Percentiles rank a stretch among this genome's conserved stretches.
Evolutionary conservation across 1,140 invertebrate genomes (phyloP).

Genomic region (Odontomachus brunneus): DNA sequence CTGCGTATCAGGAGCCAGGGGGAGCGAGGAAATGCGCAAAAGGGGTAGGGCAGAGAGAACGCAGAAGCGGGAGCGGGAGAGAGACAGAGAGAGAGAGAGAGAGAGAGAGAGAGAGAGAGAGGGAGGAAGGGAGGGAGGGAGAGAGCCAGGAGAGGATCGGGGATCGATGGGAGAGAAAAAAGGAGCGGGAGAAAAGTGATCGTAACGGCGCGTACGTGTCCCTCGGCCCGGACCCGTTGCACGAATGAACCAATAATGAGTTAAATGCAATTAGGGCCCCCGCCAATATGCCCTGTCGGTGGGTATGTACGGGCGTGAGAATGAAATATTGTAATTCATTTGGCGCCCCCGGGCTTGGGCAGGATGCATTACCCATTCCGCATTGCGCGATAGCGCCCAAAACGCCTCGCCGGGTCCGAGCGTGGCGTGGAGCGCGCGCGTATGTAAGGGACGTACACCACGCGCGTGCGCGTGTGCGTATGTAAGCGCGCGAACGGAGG

Average conservation of each 20-base stretch:
- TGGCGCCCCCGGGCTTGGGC: conserved; percentile 76
- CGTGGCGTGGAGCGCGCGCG: conserved; percentile 26
- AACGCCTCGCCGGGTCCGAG: conserved; percentile 55
- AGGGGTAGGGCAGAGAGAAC: neutral
- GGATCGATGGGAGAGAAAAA: conserved; percentile 44
- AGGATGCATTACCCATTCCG: conserved; percentile 77
- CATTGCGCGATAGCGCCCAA: conserved; percentile 74
- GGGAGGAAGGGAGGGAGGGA: too few relatives aligned
- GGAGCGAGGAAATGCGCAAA: neutral
- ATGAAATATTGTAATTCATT: conserved; percentile 82
- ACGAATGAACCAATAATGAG: conserved; percentile 75
- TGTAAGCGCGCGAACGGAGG: conserved; percentile 71
- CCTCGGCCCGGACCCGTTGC: conserved; percentile 20
- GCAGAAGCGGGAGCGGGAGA: neutral
- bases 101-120: too few relatives aligned
- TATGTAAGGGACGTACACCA: conserved; percentile 51
- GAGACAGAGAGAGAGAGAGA: too few relatives aligned
- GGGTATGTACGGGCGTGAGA: conserved; percentile 72
- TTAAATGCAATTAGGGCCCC: conserved; percentile 78
- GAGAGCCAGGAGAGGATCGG: neutral
- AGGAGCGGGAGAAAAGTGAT: conserved; percentile 18
- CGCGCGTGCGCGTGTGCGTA: conserved; percentile 22
- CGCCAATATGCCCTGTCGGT: conserved; percentile 69
- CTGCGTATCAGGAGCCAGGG: conserved; percentile 1
- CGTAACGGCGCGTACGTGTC: conserved; percentile 52